Evolutionary conservation across 2,113 vertebrate species (phyloP).

Genomic region (Trogon surrucura): DNA sequence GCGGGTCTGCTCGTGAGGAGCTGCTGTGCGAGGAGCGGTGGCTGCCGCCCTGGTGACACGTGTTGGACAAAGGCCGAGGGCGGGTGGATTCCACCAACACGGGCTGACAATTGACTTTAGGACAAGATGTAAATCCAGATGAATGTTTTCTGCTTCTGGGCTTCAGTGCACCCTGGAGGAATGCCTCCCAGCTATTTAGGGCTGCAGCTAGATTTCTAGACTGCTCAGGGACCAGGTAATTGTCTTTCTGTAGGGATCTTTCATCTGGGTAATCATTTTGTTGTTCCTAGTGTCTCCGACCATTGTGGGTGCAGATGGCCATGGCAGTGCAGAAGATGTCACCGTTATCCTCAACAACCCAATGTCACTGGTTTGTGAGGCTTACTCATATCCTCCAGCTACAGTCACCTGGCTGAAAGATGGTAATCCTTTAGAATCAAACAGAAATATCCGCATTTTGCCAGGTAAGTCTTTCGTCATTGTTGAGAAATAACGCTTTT

Average conservation of each 20-base stretch:
- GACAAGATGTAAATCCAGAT: background rate
- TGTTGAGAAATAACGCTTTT: background rate
- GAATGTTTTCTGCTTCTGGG: background rate
- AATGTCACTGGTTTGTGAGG: slow-evolving; percentile 91
- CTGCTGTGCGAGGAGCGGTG: background rate
- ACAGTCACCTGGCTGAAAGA: slow-evolving; percentile 94
- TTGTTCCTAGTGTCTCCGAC: slow-evolving; percentile 86
- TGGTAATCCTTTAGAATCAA: slow-evolving; percentile 84
- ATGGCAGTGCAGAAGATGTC: slow-evolving; percentile 84
- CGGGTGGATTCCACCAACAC: background rate
- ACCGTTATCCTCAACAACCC: slow-evolving; percentile 91
- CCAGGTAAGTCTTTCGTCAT: slow-evolving; percentile 81
- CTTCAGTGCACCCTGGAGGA: background rate
- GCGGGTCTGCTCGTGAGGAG: background rate
- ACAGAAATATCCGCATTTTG: slow-evolving; percentile 85
- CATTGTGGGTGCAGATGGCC: slow-evolving; percentile 81
- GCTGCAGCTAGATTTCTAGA: background rate
- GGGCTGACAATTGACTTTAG: background rate
- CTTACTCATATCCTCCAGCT: slow-evolving; percentile 92
- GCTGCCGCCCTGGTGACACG: background rate
- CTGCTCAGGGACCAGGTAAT: background rate
- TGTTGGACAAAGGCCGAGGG: background rate
- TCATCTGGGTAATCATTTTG: background rate
- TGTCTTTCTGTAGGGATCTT: background rate
- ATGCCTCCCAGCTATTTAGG: background rate